A percentile compares a stretch with the other conserved stretches of the same genome.
Evolutionary conservation across 2,888 invertebrate genomes (phyloP).

Genomic region (Drosophila anceps): DNA sequence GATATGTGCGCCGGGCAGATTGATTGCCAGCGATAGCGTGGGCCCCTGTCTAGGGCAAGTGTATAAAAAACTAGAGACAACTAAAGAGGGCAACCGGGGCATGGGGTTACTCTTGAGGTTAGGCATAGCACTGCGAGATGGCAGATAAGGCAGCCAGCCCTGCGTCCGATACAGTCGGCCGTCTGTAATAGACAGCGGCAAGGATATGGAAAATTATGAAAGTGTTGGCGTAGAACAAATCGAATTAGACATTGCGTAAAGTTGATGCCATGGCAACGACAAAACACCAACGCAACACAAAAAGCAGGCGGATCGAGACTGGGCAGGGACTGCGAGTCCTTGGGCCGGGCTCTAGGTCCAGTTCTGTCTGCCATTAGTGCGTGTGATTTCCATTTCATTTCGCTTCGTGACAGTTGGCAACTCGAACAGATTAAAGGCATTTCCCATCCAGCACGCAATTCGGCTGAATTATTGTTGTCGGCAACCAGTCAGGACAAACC

Average conservation of each 20-base stretch:
- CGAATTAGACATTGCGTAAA: slow-evolving; percentile 83
- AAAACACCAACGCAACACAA: slow-evolving; percentile 27
- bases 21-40: slow-evolving; percentile 82
- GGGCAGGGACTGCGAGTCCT: slow-evolving; percentile 10
- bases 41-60: slow-evolving; percentile 71
- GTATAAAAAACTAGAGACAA: slow-evolving; percentile 67
- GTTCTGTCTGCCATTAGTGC: slow-evolving; percentile 74
- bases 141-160: slow-evolving; percentile 72
- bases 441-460: slow-evolving; percentile 80
- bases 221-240: slow-evolving; percentile 85
- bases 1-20: slow-evolving; percentile 79
- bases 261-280: slow-evolving; percentile 50
- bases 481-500: slow-evolving; percentile 47
- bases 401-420: slow-evolving; percentile 84
- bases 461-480: slow-evolving; percentile 80
- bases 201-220: slow-evolving; percentile 82
- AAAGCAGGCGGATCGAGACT: slow-evolving; percentile 27
- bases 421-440: slow-evolving; percentile 85
- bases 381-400: slow-evolving; percentile 83
- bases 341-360: slow-evolving; percentile 23
- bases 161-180: slow-evolving; percentile 17
- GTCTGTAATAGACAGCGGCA: slow-evolving; percentile 60
- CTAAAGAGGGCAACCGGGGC: slow-evolving; percentile 12
- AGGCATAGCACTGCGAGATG: slow-evolving; percentile 62
- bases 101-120: slow-evolving; percentile 59